Evolutionary conservation across 64 coral and sea anemone genomes (phyloP).

Genomic region (Acropora yongei): DNA sequence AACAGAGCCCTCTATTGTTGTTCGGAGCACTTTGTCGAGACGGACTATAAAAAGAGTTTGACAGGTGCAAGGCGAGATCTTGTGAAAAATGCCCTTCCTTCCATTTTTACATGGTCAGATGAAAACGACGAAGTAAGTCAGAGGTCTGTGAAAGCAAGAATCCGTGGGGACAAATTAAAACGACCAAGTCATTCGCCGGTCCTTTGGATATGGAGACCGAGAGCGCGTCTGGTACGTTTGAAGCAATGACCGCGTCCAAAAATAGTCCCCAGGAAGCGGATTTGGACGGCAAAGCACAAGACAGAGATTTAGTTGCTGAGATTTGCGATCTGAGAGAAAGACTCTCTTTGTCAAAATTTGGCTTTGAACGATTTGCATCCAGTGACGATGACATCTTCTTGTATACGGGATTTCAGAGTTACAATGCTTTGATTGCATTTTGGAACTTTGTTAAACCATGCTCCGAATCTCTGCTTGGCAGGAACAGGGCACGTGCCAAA

Average conservation of each 20-base stretch:
- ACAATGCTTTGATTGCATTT: constrained; percentile 26
- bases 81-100: no score
- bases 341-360: neutral
- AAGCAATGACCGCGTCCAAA: neutral
- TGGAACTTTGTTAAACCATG: constrained; percentile 37
- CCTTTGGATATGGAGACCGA: no score
- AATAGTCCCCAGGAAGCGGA: neutral
- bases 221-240: neutral
- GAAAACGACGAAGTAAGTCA: neutral
- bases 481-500: constrained; percentile 26
- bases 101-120: no score
- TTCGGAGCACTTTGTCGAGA: no score
- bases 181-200: no score
- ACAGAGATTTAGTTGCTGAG: neutral
- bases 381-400: neutral
- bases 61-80: no score
- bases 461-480: neutral
- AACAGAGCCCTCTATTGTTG: no score
- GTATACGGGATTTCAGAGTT: neutral
- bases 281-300: neutral
- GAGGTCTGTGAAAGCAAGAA: neutral
- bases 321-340: neutral
- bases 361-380: neutral
- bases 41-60: no score
- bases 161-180: neutral